Base-by-base conservation (phyloP, 1,140 invertebrate genomes). In the Sitodiplosis mosellana region DNA sequence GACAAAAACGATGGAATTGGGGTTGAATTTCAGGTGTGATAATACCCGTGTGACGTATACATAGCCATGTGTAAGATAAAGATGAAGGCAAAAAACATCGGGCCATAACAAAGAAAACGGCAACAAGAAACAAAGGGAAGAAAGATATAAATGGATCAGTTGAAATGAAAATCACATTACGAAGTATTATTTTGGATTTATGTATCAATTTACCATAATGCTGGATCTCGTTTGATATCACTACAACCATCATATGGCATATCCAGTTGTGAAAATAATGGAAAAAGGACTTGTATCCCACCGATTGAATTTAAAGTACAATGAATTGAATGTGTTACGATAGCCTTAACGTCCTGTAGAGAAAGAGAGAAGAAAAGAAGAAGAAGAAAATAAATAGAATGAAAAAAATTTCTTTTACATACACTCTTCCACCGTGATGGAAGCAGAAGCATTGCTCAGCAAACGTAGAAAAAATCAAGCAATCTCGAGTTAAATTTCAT, bases 251-350 rank as follows among this genome's bases (percentile, higher is more conserved):
- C 84, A 59, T 87, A 85, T 63, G 81, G 84, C 74, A 92, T 77
- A 69, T 98, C 94, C 56, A 99, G 73, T 70, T 99, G 94, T 36
- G 91, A 89, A 73, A 99, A 97, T 49, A 99, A 73, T 48, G 95
- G 95, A 69, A 99, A 96, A 51, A 99, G 71, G 57, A 98, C 91
- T 75, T 98, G 92, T 56, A 99, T 93, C 46, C 96, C 95, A 49
- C 96, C 96, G 59, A 99, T 89, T 33, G 94, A 99, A 70, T 99
- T 96, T 52, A 99, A 73, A 6, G 93, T 97, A 69, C 88, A 93
- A 69, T 98, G 92, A 68, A 99, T 97, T 53, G 94, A 97, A 72
- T 97, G 88, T 48, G 94, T 99, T 58, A 95, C 88, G 51, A 99
- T 90, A 53, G 96, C 91, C 76, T 97, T 97, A 51, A 98, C 94